These are phyloP conservation scores for Mesoclemmys tuberculata DNA, from an alignment of 2,113 vertebrate genomes.

Conservation along the genomic window DNA sequence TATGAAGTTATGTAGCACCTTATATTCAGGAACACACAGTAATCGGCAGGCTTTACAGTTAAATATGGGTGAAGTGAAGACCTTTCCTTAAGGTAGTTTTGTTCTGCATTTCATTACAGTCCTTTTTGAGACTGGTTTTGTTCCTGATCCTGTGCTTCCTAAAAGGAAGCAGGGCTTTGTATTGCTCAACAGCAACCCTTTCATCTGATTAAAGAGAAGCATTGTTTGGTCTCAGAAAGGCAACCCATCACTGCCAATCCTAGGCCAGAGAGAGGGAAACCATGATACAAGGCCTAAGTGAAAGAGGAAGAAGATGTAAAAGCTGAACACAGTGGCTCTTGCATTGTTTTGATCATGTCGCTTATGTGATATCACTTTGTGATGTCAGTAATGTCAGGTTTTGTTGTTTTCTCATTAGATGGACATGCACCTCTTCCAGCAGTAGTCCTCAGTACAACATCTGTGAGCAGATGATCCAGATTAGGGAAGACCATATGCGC, in stretches of 20 bases:
- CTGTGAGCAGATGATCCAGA: slow-evolving; percentile 99
- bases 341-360: neutral
- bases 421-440: slow-evolving; percentile 86
- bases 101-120: neutral
- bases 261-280: neutral
- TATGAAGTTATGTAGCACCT: neutral
- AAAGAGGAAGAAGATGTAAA: neutral
- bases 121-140: neutral
- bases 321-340: neutral
- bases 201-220: neutral
- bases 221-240: neutral
- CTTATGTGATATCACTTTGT: slow-evolving; percentile 3
- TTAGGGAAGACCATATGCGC: slow-evolving; percentile 98
- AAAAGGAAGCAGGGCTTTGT: neutral
- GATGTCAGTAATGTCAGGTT: neutral
- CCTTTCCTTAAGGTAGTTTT: neutral
- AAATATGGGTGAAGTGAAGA: neutral
- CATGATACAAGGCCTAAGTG: neutral
- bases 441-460: slow-evolving; percentile 99
- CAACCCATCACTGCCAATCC: neutral
- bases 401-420: slow-evolving; percentile 66
- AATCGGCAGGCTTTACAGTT: neutral
- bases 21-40: neutral
- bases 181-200: neutral
- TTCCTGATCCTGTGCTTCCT: neutral